Conservation (phyloP, 1,140 invertebrate species). For the Coptotermes formosanus region DNA sequence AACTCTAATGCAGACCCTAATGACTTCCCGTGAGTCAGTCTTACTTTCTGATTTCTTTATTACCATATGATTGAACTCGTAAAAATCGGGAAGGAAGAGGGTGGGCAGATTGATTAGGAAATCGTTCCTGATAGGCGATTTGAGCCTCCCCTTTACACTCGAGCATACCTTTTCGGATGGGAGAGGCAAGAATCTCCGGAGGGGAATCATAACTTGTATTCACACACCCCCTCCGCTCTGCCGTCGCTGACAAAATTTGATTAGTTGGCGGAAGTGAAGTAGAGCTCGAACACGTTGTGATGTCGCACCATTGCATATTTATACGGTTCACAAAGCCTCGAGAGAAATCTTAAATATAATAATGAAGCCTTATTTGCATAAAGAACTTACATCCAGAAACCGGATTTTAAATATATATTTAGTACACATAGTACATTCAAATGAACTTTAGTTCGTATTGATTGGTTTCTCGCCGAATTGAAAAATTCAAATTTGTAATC, state of each 20-base stretch:
- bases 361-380: not conserved
- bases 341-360: not conserved
- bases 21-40: not conserved
- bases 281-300: not conserved
- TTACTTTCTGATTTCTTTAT: not conserved
- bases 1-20: not conserved
- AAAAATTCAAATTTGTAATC: too few species aligned
- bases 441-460: not conserved
- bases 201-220: not conserved
- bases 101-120: not conserved
- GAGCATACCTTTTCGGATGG: not conserved
- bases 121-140: not conserved
- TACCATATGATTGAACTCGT: not conserved
- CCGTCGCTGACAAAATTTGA: not conserved
- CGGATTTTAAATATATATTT: too few species aligned
- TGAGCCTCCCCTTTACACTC: not conserved
- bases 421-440: not conserved
- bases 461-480: not conserved
- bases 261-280: not conserved
- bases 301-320: not conserved
- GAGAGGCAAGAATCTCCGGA: not conserved
- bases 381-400: not conserved
- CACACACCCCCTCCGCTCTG: not conserved
- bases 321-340: not conserved
- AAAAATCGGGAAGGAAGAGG: not conserved